Percentiles rank a stretch among this genome's conserved stretches.
Evolutionary conservation across 2,113 vertebrate genomes (phyloP).

Genomic region (Glaucomys volans): DNA sequence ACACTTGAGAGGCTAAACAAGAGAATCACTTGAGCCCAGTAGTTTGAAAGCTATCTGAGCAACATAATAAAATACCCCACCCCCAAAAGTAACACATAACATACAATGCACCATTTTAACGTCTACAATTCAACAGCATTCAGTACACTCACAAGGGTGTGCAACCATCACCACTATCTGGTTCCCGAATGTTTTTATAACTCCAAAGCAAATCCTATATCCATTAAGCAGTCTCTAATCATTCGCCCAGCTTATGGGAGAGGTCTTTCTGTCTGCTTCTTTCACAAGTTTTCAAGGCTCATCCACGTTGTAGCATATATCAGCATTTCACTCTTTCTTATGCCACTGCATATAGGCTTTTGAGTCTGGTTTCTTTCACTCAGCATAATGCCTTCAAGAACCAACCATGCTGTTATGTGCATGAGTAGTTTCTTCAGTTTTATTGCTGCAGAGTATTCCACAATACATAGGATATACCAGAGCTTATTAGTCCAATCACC

Average conservation of each 20-base stretch:
- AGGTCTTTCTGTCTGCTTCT: background rate
- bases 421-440: conserved; percentile 30
- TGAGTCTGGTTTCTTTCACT: background rate
- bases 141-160: background rate
- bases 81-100: background rate
- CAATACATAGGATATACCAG: background rate
- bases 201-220: background rate
- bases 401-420: background rate
- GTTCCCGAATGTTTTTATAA: conserved; percentile 26
- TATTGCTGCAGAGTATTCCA: background rate
- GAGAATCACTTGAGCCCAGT: background rate
- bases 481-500: background rate
- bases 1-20: background rate
- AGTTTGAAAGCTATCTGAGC: background rate
- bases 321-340: background rate
- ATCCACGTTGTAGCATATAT: background rate
- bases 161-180: background rate
- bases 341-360: background rate
- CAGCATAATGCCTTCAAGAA: background rate
- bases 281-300: conserved; percentile 12
- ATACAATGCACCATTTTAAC: conserved; percentile 10
- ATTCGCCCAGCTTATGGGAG: background rate
- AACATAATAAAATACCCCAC: background rate
- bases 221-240: background rate
- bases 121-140: background rate